Evolutionary conservation across 2,113 vertebrate species (phyloP).

Genomic region (Eonycteris spelaea): DNA sequence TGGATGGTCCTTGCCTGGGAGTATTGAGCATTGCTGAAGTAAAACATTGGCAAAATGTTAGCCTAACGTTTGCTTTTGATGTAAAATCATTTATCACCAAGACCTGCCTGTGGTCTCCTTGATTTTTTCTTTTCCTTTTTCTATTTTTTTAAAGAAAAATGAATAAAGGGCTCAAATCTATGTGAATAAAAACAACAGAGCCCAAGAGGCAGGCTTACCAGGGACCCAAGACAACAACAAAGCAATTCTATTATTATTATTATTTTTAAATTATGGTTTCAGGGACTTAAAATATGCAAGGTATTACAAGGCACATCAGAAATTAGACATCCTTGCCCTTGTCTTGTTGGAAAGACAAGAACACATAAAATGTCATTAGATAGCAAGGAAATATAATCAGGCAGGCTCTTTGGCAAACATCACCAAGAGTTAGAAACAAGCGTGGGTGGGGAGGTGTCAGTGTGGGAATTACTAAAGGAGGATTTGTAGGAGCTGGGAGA

Average conservation of each 20-base stretch:
- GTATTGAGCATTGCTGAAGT: background rate
- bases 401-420: background rate
- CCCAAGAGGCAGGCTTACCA: background rate
- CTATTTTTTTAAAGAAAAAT: background rate
- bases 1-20: conserved; percentile 47
- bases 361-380: conserved; percentile 23
- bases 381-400: conserved; percentile 35
- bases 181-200: background rate
- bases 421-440: background rate
- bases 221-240: background rate
- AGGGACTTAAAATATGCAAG: background rate
- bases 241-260: background rate
- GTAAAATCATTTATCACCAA: conserved; percentile 19
- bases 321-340: conserved; percentile 1
- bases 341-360: conserved; percentile 42
- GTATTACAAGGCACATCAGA: background rate
- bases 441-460: background rate
- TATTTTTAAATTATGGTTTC: background rate
- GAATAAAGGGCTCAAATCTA: background rate
- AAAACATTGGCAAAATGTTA: background rate
- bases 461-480: background rate
- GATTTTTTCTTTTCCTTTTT: background rate
- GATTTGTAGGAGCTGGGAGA: background rate
- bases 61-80: conserved; percentile 22
- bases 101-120: background rate